These are phyloP conservation scores for Mesitornis unicolor DNA, from an alignment of 2,113 vertebrate genomes.

Conservation along the genomic window DNA sequence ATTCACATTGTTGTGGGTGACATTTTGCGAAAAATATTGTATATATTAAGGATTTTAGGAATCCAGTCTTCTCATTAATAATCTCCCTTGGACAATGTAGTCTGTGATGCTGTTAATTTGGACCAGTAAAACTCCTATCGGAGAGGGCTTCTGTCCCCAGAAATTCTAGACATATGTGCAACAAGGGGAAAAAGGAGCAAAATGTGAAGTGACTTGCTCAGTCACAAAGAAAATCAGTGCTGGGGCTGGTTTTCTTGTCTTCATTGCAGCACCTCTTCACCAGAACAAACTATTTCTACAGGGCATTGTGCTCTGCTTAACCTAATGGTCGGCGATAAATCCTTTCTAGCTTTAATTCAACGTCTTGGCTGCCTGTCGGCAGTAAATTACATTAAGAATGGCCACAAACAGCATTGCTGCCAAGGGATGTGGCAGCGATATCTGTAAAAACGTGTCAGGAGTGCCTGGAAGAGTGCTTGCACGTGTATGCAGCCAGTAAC, in stretches of 20 bases:
- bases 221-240: not conserved
- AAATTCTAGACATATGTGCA: not conserved
- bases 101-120: not conserved
- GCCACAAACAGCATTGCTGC: not conserved
- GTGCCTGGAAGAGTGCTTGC: not conserved
- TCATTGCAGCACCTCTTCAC: not conserved
- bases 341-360: not conserved
- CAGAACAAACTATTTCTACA: not conserved
- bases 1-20: not conserved
- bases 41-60: not conserved
- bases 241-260: not conserved
- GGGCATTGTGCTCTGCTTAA: not conserved
- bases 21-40: not conserved
- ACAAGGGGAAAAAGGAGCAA: not conserved
- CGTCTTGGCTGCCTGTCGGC: not conserved
- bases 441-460: not conserved
- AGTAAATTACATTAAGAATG: not conserved
- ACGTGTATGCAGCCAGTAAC: accelerated
- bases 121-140: not conserved
- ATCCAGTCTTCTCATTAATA: not conserved
- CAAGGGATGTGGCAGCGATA: not conserved
- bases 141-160: not conserved
- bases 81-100: not conserved
- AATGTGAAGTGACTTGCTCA: not conserved
- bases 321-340: not conserved